Percentiles rank a stretch among this genome's conserved stretches.
phyloP scores from a whole-genome alignment of 1,140 invertebrate species.

The Apolygus lucorum region DNA sequence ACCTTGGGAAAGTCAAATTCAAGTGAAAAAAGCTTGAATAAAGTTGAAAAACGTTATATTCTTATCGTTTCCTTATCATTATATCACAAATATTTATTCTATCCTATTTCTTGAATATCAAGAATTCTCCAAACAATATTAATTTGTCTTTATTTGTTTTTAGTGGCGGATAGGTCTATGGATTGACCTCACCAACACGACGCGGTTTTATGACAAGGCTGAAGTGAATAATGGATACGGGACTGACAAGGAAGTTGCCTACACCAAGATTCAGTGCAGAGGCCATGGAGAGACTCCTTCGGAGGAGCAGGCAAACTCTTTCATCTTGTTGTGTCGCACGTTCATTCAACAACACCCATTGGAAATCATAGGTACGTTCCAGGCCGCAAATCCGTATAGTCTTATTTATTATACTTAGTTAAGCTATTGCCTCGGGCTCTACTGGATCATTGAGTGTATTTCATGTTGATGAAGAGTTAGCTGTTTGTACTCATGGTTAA shows the following conservation, averaged over 20 bases:
- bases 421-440: not conserved
- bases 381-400: no score
- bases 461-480: not conserved
- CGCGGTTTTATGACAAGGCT: slow-evolving; percentile 77
- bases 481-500: no score
- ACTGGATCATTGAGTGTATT: not conserved
- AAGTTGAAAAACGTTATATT: no score
- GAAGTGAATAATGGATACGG: slow-evolving; percentile 44
- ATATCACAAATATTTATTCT: no score
- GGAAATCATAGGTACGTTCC: slow-evolving; percentile 55
- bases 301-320: slow-evolving; percentile 63
- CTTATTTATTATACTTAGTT: not conserved
- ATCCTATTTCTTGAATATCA: no score
- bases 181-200: slow-evolving; percentile 95
- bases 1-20: no score
- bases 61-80: no score
- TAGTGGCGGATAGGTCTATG: slow-evolving; percentile 83
- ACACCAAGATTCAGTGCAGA: slow-evolving; percentile 77
- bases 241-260: slow-evolving; percentile 60
- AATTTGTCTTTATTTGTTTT: slow-evolving; percentile 32
- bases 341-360: slow-evolving; percentile 73
- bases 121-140: not conserved
- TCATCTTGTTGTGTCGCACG: slow-evolving; percentile 65
- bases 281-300: slow-evolving; percentile 76
- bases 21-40: no score